Percentiles rank a stretch among this genome's conserved stretches.
phyloP scores from a whole-genome alignment of 2,797 vertebrate genomes.

The Eutrigla gurnardus region DNA sequence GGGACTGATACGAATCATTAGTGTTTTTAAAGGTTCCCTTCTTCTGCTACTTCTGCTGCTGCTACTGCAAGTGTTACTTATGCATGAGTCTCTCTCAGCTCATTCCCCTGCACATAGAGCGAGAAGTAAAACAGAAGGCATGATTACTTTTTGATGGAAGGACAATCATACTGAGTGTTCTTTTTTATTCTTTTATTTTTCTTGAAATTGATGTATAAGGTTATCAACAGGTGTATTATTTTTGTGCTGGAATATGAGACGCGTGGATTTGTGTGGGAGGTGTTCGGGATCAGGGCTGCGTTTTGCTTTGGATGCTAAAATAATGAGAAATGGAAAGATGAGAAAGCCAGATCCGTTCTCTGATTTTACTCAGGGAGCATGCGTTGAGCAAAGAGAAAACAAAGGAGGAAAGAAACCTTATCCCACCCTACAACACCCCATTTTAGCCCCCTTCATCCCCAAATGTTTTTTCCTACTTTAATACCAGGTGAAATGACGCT shows the following conservation, averaged over 20 bases:
- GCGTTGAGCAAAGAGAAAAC: slow-evolving; percentile 20
- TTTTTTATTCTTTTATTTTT: neutral
- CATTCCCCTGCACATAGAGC: slow-evolving; percentile 66
- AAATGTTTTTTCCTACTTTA: slow-evolving; percentile 17
- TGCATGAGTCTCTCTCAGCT: slow-evolving; percentile 79
- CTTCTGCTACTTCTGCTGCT: slow-evolving; percentile 71
- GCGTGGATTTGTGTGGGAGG: slow-evolving; percentile 20
- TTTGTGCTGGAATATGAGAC: slow-evolving; percentile 24
- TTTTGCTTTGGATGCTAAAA: slow-evolving; percentile 20
- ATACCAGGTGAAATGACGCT: neutral
- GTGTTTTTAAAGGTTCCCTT: slow-evolving; percentile 55
- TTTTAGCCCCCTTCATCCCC: slow-evolving; percentile 20
- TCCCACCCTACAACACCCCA: neutral
- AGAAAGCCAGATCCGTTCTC: slow-evolving; percentile 45
- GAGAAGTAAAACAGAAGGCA: slow-evolving; percentile 60
- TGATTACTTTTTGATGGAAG: slow-evolving; percentile 62
- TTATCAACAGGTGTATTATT: slow-evolving; percentile 28
- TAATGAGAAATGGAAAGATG: slow-evolving; percentile 11
- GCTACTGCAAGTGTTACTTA: slow-evolving; percentile 89
- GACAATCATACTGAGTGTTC: slow-evolving; percentile 67
- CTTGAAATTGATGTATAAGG: slow-evolving; percentile 18
- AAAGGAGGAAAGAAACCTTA: slow-evolving; percentile 9
- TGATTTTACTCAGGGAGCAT: slow-evolving; percentile 67
- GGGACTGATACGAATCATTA: slow-evolving; percentile 49
- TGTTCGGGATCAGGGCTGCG: neutral